Conservation (phyloP, 2,888 invertebrate species). For the Sphinx pinastri region DNA sequence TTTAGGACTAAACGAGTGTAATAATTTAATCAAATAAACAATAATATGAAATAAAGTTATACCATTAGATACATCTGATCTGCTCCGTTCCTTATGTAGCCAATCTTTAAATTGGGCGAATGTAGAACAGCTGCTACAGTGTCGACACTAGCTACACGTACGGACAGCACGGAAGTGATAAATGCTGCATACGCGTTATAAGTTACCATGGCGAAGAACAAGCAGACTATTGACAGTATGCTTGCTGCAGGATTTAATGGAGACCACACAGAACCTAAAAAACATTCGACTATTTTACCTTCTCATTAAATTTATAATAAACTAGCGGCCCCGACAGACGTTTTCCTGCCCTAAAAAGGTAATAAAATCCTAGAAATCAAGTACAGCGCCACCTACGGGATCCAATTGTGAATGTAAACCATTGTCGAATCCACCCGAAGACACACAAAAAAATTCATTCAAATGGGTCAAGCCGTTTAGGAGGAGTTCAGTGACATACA, state of each 20-base stretch:
- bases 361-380: too few species aligned
- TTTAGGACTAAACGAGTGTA: too few species aligned
- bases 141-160: conserved; percentile 82
- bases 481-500: too few species aligned
- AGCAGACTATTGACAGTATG: conserved; percentile 81
- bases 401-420: too few species aligned
- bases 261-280: conserved; percentile 83
- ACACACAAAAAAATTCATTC: too few species aligned
- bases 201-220: conserved; percentile 85
- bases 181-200: conserved; percentile 87
- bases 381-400: too few species aligned
- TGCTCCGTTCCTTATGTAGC: conserved; percentile 83
- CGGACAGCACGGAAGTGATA: conserved; percentile 86
- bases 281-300: background rate
- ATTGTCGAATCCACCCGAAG: too few species aligned
- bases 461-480: too few species aligned
- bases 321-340: too few species aligned
- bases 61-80: conserved; percentile 87
- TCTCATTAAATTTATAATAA: too few species aligned
- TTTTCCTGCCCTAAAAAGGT: too few species aligned
- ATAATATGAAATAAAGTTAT: conserved; percentile 28
- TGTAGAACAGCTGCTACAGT: conserved; percentile 83
- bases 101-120: conserved; percentile 84
- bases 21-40: too few species aligned
- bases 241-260: conserved; percentile 83